A percentile compares a stretch with the other conserved stretches of the same genome.
Evolutionary conservation across 1,140 invertebrate species (phyloP).

Genomic region (Acromyrmex charruanus): DNA sequence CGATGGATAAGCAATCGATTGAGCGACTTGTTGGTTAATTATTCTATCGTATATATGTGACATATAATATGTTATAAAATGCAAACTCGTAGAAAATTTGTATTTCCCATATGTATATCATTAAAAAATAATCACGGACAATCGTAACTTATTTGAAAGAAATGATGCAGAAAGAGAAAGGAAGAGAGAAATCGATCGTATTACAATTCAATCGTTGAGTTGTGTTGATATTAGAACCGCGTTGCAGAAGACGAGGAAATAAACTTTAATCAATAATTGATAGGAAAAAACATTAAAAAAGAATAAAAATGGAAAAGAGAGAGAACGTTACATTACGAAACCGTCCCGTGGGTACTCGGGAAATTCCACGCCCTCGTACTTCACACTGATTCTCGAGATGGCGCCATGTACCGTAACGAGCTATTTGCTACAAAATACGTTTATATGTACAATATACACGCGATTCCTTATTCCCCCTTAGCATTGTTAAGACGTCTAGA

Average conservation of each 20-base stretch:
- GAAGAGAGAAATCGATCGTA: not conserved
- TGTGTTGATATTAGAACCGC: not conserved
- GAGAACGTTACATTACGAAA: constrained; percentile 17
- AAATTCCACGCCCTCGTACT: constrained; percentile 10
- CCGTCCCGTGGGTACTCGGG: not conserved
- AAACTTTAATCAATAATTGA: constrained; percentile 24
- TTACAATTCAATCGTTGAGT: constrained; percentile 11
- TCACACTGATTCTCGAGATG: constrained; percentile 48
- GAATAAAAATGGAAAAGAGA: constrained; percentile 35
- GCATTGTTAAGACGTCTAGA: not conserved
- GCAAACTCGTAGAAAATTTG: not conserved
- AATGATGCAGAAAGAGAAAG: not conserved
- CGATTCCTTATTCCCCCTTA: too few species aligned
- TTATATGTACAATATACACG: not conserved
- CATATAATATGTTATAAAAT: not conserved
- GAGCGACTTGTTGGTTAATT: not conserved
- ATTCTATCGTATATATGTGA: not conserved
- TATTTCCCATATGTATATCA: not conserved
- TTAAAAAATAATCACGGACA: not conserved
- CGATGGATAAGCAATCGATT: not conserved
- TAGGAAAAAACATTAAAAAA: not conserved
- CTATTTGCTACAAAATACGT: not conserved
- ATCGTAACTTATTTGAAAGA: not conserved
- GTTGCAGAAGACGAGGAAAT: not conserved
- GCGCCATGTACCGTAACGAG: constrained; percentile 38